These are phyloP conservation scores for Glandiceps talaboti DNA, from an alignment of 53 echinoderm and acorn worm species.

Conservation along the genomic window DNA sequence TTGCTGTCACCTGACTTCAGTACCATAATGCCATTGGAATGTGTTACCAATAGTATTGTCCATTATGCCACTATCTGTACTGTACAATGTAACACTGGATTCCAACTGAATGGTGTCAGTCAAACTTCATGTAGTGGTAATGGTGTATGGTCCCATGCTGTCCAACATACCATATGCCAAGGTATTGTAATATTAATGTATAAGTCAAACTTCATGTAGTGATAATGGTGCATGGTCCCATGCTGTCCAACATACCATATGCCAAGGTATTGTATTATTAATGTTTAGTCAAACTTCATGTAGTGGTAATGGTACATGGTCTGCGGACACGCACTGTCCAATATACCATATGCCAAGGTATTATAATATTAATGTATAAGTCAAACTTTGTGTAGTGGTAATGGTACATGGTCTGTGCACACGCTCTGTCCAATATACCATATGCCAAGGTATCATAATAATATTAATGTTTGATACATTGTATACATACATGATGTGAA, in stretches of 20 bases:
- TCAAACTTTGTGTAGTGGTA: conserved; percentile 15
- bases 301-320: conserved; percentile 30
- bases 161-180: conserved; percentile 13
- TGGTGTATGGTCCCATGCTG: conserved; percentile 25
- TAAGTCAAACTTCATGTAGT: conserved; percentile 13
- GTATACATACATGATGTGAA: too few species aligned
- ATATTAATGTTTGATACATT: too few species aligned
- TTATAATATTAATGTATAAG: conserved; percentile 15
- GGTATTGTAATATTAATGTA: conserved; percentile 4
- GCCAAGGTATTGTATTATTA: conserved; percentile 2
- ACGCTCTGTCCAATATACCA: conserved; percentile 4
- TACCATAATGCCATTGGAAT: conserved; percentile 13
- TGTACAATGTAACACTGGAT: conserved; percentile 31
- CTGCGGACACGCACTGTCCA: conserved; percentile 5
- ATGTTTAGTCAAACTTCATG: conserved; percentile 18
- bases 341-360: conserved; percentile 21
- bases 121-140: conserved; percentile 19
- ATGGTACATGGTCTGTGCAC: conserved; percentile 33
- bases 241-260: conserved; percentile 8
- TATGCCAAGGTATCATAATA: conserved; percentile 6
- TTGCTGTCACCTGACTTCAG: conserved; percentile 20
- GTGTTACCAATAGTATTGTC: conserved; percentile 6
- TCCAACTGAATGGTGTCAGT: conserved; percentile 12
- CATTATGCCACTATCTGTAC: conserved; percentile 22
- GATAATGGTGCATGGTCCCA: conserved; percentile 30